These are phyloP conservation scores for Andrena dorsata DNA, from an alignment of 2,888 invertebrate genomes.

Conservation along the genomic window DNA sequence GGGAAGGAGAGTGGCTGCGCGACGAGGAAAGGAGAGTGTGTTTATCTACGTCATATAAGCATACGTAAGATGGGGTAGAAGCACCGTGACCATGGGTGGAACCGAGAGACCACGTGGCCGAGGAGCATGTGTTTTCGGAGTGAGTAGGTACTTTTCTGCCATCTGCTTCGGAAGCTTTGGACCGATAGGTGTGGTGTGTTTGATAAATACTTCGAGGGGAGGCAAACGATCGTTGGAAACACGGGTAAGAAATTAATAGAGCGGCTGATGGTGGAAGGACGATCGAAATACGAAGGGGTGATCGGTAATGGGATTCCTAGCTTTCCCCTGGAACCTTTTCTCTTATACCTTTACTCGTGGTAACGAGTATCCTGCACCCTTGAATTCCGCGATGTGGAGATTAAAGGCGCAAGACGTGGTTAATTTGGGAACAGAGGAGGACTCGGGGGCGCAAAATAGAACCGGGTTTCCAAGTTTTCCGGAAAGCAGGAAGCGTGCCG, in stretches of 20 bases:
- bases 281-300: not conserved
- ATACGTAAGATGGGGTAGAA: constrained; percentile 72
- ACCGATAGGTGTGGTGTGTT: constrained; percentile 72
- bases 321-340: not conserved
- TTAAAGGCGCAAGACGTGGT: not conserved
- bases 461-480: constrained; percentile 37
- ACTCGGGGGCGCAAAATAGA: constrained; percentile 37
- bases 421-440: not conserved
- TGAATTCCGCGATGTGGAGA: too few relatives aligned
- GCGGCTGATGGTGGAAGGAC: not conserved
- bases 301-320: not conserved
- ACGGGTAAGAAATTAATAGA: constrained; percentile 54
- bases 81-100: constrained; percentile 69
- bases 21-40: constrained; percentile 60
- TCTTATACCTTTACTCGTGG: too few relatives aligned
- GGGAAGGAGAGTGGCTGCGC: constrained; percentile 13
- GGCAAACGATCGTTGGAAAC: constrained; percentile 41
- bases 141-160: constrained; percentile 74
- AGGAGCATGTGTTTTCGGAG: constrained; percentile 78
- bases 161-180: constrained; percentile 74
- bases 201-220: constrained; percentile 65
- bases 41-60: constrained; percentile 70
- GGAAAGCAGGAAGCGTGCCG: constrained; percentile 41
- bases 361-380: too few relatives aligned
- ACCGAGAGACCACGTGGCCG: constrained; percentile 76